A percentile compares a stretch with the other conserved stretches of the same genome.
These are phyloP conservation scores for Semotilus atromaculatus DNA, from an alignment of 2,797 vertebrate species.

Conservation along the genomic window DNA sequence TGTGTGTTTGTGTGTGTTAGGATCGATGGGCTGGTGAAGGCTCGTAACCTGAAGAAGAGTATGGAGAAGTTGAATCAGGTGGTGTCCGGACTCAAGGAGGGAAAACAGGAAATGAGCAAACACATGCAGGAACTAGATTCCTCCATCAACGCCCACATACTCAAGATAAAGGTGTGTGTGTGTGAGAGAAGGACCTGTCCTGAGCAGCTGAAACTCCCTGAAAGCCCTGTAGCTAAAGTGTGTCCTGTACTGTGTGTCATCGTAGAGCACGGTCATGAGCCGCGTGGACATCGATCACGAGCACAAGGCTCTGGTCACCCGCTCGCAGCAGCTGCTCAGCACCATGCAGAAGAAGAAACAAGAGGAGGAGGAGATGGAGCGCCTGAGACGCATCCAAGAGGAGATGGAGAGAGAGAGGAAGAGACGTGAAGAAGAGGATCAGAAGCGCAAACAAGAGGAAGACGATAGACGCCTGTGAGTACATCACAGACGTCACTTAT, in stretches of 20 bases:
- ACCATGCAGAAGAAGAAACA: slow-evolving; percentile 93
- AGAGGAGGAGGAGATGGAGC: slow-evolving; percentile 92
- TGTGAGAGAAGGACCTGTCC: background rate
- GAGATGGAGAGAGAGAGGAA: slow-evolving; percentile 93
- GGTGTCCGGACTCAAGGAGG: slow-evolving; percentile 89
- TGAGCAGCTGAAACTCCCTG: too few relatives aligned
- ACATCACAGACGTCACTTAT: too few relatives aligned
- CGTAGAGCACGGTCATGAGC: slow-evolving; percentile 84
- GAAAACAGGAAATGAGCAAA: slow-evolving; percentile 89
- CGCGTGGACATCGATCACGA: slow-evolving; percentile 90
- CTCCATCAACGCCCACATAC: slow-evolving; percentile 83
- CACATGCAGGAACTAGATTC: slow-evolving; percentile 87
- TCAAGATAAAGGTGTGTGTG: slow-evolving; percentile 88
- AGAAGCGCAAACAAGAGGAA: slow-evolving; percentile 84
- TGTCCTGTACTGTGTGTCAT: background rate
- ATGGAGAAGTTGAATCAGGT: slow-evolving; percentile 91
- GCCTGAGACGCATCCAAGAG: slow-evolving; percentile 89
- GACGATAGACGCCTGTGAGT: slow-evolving; percentile 90
- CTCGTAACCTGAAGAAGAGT: slow-evolving; percentile 85
- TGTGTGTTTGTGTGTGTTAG: slow-evolving; percentile 68
- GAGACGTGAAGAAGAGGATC: slow-evolving; percentile 88
- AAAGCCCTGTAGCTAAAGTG: background rate
- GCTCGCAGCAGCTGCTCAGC: slow-evolving; percentile 88
- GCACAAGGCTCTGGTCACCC: slow-evolving; percentile 84
- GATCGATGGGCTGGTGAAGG: slow-evolving; percentile 91